These are phyloP conservation scores for Pharmacophagus antenor DNA, from an alignment of 2,888 invertebrate species.

Conservation along the genomic window DNA sequence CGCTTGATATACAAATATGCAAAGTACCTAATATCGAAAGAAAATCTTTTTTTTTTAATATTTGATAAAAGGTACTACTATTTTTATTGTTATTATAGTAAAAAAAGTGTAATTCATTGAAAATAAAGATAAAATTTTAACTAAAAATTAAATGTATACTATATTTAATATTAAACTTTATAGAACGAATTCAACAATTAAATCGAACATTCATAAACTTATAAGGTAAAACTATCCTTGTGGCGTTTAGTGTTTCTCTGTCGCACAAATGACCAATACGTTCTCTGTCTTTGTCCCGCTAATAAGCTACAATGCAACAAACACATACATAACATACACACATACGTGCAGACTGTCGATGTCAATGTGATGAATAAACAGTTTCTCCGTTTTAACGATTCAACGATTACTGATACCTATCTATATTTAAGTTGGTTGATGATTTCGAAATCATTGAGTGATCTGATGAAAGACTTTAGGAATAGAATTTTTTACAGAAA, in stretches of 20 bases:
- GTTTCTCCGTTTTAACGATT: conserved; percentile 78
- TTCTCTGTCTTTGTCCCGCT: conserved; percentile 66
- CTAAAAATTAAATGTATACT: conserved; percentile 63
- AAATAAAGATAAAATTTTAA: background rate
- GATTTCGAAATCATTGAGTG: conserved; percentile 59
- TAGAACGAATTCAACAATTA: conserved; percentile 77
- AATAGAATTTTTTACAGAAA: conserved; percentile 30
- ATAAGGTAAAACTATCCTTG: conserved; percentile 77
- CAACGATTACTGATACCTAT: conserved; percentile 73
- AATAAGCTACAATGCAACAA: conserved; percentile 56
- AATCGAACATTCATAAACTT: conserved; percentile 76
- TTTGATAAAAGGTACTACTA: background rate
- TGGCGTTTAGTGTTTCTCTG: conserved; percentile 58
- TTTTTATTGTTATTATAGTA: background rate
- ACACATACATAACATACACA: conserved; percentile 44
- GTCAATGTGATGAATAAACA: conserved; percentile 77
- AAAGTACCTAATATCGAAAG: no score
- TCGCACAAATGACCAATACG: conserved; percentile 51
- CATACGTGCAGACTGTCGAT: conserved; percentile 49
- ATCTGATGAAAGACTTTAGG: conserved; percentile 39
- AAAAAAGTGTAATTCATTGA: background rate
- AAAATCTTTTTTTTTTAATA: no score
- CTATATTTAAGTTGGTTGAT: conserved; percentile 72
- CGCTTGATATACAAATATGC: background rate
- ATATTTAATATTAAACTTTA: conserved; percentile 73